Conservation (phyloP, 2,797 vertebrate genomes). For the Adelosebastes latens region DNA sequence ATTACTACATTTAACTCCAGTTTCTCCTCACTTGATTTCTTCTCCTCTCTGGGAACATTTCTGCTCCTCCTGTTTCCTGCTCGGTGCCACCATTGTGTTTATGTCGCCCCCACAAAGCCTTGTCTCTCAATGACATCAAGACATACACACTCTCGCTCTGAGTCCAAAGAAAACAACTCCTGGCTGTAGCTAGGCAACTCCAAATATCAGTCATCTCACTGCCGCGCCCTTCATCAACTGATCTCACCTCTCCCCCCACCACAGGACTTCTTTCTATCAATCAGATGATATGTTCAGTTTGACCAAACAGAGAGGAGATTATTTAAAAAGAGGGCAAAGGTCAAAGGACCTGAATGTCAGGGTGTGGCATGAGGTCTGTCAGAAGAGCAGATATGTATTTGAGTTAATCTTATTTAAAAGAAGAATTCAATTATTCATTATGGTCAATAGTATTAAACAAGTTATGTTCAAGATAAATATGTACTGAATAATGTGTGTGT, state of each 20-base stretch:
- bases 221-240: constrained; percentile 75
- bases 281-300: background rate
- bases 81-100: constrained; percentile 46
- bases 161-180: constrained; percentile 81
- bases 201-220: constrained; percentile 81
- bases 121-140: constrained; percentile 80
- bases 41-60: constrained; percentile 49
- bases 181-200: constrained; percentile 82
- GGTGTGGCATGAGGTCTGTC: background rate
- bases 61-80: constrained; percentile 64
- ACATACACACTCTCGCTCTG: constrained; percentile 68
- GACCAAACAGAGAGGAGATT: background rate
- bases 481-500: background rate
- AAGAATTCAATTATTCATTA: too few species aligned
- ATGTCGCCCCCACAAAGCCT: constrained; percentile 52
- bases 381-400: background rate
- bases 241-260: constrained; percentile 10
- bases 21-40: constrained; percentile 57
- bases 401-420: background rate
- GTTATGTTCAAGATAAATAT: background rate
- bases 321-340: constrained; percentile 22
- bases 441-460: background rate
- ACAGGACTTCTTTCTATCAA: background rate
- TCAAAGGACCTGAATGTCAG: background rate
- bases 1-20: constrained; percentile 56